These are phyloP conservation scores for Hipposideros armiger DNA, from an alignment of 2,113 vertebrate species.

Conservation along the genomic window DNA sequence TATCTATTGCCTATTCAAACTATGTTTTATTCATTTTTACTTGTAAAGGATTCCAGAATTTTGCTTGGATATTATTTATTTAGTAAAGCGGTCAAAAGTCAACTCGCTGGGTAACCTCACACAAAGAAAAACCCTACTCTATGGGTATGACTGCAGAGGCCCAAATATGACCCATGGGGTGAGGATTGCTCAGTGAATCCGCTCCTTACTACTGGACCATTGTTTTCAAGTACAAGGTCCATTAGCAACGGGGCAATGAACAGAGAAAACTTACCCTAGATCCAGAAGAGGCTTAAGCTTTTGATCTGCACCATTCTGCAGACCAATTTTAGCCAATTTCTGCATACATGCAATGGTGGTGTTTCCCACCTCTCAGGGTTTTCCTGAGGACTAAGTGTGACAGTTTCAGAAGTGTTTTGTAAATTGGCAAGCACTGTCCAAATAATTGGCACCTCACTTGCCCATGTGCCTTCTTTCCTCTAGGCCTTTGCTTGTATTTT, in stretches of 20 bases:
- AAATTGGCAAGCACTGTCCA: background rate
- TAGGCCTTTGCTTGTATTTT: background rate
- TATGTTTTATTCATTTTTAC: background rate
- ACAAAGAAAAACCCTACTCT: background rate
- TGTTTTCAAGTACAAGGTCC: background rate
- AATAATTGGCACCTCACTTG: background rate
- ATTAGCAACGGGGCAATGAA: background rate
- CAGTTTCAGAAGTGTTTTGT: background rate
- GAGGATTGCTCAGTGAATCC: background rate
- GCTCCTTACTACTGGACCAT: background rate
- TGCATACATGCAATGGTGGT: background rate
- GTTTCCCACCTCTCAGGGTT: background rate
- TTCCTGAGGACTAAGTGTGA: constrained; percentile 2
- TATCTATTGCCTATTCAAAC: background rate
- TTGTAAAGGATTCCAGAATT: background rate
- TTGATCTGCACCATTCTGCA: background rate
- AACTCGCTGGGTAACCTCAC: background rate
- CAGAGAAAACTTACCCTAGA: constrained; percentile 31
- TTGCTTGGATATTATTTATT: background rate
- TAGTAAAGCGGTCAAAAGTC: background rate
- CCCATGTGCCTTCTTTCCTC: background rate
- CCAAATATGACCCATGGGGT: too few relatives aligned
- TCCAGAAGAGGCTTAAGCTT: background rate
- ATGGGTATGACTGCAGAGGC: background rate
- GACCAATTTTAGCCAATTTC: background rate